phyloP scores from a whole-genome alignment of 2,797 vertebrate genomes.

The Acomys russatus region DNA sequence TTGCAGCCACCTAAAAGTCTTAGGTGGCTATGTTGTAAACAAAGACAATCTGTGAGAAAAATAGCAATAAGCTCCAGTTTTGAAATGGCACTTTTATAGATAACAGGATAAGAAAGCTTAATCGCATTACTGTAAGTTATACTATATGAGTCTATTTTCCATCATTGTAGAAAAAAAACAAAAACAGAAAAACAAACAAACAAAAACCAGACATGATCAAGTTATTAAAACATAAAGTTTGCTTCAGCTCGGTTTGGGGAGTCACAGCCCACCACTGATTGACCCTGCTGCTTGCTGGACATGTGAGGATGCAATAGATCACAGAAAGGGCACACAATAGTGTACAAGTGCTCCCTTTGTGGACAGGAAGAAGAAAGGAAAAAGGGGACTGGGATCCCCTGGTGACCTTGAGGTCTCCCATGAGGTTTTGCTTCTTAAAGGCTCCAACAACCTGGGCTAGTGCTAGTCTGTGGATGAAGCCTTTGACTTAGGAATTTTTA shows the following conservation, averaged over 20 bases:
- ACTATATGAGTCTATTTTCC: not conserved
- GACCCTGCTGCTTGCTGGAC: not conserved
- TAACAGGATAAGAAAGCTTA: not conserved
- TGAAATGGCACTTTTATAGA: not conserved
- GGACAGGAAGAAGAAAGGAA: not conserved
- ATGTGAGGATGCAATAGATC: not conserved
- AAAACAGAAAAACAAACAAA: too few species aligned
- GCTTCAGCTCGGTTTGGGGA: not conserved
- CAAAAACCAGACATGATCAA: not conserved
- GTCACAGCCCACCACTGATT: not conserved
- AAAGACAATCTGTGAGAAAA: not conserved
- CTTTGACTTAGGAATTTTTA: not conserved
- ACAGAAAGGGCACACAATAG: not conserved
- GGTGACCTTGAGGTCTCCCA: not conserved
- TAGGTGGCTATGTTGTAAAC: not conserved
- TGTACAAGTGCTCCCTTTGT: not conserved
- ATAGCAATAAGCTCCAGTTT: not conserved
- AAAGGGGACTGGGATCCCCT: not conserved
- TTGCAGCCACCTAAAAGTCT: not conserved
- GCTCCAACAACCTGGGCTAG: not conserved
- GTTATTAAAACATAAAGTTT: not conserved
- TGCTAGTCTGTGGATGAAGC: not conserved
- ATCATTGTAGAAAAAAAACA: not conserved
- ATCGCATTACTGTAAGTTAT: not conserved
- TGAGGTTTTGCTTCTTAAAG: not conserved